Conservation (phyloP, 2,797 vertebrate species). For the Premnoplex brunnescens region DNA sequence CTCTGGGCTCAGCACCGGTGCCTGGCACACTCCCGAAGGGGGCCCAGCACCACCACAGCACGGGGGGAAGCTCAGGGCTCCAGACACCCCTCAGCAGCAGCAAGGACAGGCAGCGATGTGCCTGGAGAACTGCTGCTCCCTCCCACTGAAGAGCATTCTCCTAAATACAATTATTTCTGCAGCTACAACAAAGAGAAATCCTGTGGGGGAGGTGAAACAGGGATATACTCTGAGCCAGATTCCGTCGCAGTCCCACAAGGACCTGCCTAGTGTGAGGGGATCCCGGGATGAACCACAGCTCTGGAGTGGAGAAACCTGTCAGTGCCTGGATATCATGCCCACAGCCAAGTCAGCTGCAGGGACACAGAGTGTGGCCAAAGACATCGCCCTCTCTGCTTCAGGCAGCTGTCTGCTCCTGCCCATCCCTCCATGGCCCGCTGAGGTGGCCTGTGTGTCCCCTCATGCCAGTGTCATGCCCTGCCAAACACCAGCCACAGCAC, state of each 20-base stretch:
- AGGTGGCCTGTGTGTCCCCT: accelerated
- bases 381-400: accelerated
- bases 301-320: neutral
- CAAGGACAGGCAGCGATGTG: accelerated
- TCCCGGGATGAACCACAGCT: accelerated
- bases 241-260: neutral
- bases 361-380: accelerated
- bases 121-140: neutral
- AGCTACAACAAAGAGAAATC: constrained; percentile 37
- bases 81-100: neutral
- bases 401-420: neutral
- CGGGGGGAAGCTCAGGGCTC: neutral
- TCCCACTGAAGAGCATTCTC: neutral
- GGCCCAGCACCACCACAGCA: neutral
- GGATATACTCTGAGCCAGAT: neutral
- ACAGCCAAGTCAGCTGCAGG: accelerated
- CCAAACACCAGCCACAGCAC: neutral
- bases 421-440: accelerated
- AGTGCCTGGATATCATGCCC: neutral
- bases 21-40: neutral
- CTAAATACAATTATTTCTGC: constrained; percentile 24
- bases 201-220: neutral
- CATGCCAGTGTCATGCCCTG: accelerated
- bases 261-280: accelerated
- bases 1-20: neutral